phyloP scores from a whole-genome alignment of 2,113 vertebrate species.

The Festucalex cinctus region DNA sequence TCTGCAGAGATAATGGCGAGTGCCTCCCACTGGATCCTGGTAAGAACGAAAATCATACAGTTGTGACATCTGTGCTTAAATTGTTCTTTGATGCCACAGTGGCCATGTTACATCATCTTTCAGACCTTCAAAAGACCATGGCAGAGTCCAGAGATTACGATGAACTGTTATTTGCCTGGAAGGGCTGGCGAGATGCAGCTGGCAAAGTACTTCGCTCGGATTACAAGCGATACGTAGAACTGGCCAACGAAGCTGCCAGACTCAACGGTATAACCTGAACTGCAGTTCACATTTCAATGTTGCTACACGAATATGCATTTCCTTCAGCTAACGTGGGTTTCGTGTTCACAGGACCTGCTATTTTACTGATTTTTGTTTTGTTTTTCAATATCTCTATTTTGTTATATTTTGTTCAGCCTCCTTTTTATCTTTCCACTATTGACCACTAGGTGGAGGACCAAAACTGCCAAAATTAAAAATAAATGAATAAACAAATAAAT shows the following conservation, averaged over 20 bases:
- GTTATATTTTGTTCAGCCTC: too few relatives aligned
- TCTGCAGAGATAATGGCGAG: constrained; percentile 70
- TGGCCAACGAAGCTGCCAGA: constrained; percentile 86
- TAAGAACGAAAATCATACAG: constrained; percentile 46
- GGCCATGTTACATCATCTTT: constrained; percentile 3
- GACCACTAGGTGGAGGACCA: too few relatives aligned
- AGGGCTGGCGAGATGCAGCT: constrained; percentile 86
- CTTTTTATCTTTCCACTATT: too few relatives aligned
- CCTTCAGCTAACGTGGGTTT: too few relatives aligned
- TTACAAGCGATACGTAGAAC: constrained; percentile 83
- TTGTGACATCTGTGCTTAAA: not conserved
- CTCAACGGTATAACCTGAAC: constrained; percentile 81
- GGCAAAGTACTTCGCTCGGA: constrained; percentile 78
- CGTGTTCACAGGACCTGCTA: too few relatives aligned
- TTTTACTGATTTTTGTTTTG: too few relatives aligned
- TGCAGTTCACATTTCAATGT: not conserved
- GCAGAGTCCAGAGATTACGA: constrained; percentile 83
- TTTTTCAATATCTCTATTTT: too few relatives aligned
- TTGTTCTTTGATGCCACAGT: not conserved
- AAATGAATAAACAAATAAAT: too few relatives aligned
- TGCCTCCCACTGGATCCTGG: constrained; percentile 88
- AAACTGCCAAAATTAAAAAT: too few relatives aligned
- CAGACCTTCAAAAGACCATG: constrained; percentile 88
- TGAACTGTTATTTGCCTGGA: constrained; percentile 86
- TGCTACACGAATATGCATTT: not conserved